Evolutionary conservation across 1,140 invertebrate species (phyloP).

Genomic region (Lordiphosa mommai): DNA sequence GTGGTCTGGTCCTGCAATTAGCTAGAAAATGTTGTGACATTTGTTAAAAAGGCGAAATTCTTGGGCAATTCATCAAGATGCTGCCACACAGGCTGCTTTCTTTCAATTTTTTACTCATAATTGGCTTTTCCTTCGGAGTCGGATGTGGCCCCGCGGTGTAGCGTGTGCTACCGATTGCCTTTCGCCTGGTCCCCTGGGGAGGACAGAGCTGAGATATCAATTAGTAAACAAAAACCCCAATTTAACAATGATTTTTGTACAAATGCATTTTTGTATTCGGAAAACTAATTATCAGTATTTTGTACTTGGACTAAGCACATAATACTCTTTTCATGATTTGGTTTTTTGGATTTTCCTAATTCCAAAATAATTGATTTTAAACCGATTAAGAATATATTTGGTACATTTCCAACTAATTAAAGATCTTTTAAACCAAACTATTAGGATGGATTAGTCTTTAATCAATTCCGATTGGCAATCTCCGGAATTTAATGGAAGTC

Average conservation of each 20-base stretch:
- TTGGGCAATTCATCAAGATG: conserved; percentile 55
- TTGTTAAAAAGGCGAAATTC: conserved; percentile 44
- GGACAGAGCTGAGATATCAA: conserved; percentile 8
- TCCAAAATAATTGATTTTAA: no score
- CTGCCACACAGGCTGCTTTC: conserved; percentile 45
- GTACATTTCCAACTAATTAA: no score
- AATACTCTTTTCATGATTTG: no score
- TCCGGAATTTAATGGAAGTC: no score
- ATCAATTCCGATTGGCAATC: no score
- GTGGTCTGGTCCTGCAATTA: conserved; percentile 56
- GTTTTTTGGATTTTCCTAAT: no score
- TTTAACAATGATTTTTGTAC: conserved; percentile 61
- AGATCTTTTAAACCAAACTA: no score
- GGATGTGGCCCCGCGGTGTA: conserved; percentile 56
- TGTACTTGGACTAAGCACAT: no score
- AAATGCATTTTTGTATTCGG: no score
- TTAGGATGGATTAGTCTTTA: no score
- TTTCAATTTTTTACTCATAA: conserved; percentile 17
- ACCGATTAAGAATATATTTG: no score
- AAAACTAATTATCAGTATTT: no score
- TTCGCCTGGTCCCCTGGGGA: conserved; percentile 8
- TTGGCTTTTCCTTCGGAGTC: conserved; percentile 27
- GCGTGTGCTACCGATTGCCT: conserved; percentile 54
- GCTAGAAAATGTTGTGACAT: conserved; percentile 63
- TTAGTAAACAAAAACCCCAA: conserved; percentile 25